Evolutionary conservation across 2,113 vertebrate genomes (phyloP).

Genomic region (Microcebus griseorufus): DNA sequence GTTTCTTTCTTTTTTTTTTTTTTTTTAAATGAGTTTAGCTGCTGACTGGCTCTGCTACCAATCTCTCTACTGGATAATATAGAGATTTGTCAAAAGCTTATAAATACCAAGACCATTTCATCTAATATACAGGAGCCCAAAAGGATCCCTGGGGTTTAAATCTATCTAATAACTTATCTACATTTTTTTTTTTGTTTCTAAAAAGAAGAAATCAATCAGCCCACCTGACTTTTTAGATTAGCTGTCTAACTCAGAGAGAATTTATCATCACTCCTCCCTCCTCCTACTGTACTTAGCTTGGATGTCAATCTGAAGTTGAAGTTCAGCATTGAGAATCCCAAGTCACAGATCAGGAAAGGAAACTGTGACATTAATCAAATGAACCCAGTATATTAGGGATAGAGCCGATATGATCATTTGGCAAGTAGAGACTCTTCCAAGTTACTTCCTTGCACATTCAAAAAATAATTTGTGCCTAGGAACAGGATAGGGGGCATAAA

Average conservation of each 20-base stretch:
- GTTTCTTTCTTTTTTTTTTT: background rate
- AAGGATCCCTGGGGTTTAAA: constrained; percentile 1
- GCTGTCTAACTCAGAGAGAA: constrained; percentile 33
- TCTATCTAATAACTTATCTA: constrained; percentile 51
- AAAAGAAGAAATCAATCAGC: constrained; percentile 49
- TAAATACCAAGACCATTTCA: constrained; percentile 63
- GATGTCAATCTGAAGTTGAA: constrained; percentile 44
- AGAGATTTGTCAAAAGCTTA: constrained; percentile 72
- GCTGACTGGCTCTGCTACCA: background rate
- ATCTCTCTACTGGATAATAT: constrained; percentile 45
- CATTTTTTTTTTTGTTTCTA: constrained; percentile 44
- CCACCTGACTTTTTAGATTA: background rate
- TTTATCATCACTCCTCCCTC: constrained; percentile 18
- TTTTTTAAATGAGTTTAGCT: background rate
- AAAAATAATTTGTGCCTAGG: background rate
- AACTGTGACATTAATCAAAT: background rate
- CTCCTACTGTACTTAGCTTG: constrained; percentile 20
- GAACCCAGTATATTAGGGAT: constrained; percentile 13
- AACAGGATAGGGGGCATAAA: background rate
- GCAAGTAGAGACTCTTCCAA: background rate
- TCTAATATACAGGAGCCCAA: constrained; percentile 31
- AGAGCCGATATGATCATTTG: constrained; percentile 14
- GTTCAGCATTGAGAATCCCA: constrained; percentile 4
- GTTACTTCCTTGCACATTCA: background rate
- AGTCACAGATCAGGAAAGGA: constrained; percentile 1